A percentile compares a stretch with the other conserved stretches of the same genome.
These are phyloP conservation scores for Molorchus minor DNA, from an alignment of 2,888 invertebrate species.

Conservation along the genomic window DNA sequence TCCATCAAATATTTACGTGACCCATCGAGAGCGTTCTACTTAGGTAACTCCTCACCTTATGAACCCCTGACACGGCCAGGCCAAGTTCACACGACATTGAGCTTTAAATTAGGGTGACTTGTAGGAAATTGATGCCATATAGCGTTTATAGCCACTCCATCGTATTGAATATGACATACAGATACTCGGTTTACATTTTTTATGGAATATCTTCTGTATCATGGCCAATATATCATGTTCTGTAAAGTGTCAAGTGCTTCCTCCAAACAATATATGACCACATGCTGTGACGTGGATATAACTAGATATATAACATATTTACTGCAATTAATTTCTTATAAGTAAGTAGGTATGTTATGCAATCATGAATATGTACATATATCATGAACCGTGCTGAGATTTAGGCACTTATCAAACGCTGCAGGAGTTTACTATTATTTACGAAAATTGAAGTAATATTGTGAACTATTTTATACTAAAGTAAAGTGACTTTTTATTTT, in stretches of 20 bases:
- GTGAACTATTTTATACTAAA: too few species aligned
- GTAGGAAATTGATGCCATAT: constrained; percentile 21
- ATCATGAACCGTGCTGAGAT: too few species aligned
- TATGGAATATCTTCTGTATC: constrained; percentile 8
- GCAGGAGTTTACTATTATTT: too few species aligned
- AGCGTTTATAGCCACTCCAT: constrained; percentile 21
- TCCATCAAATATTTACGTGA: constrained; percentile 52
- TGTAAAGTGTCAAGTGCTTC: constrained; percentile 13
- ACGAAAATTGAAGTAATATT: too few species aligned
- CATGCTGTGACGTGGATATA: too few species aligned
- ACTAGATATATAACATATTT: too few species aligned
- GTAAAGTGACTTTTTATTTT: too few species aligned
- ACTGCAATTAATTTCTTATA: too few species aligned
- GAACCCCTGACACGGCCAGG: constrained; percentile 24
- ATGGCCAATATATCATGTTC: constrained; percentile 6
- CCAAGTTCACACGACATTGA: constrained; percentile 33
- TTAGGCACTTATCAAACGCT: too few species aligned
- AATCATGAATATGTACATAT: too few species aligned
- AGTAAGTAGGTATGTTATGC: too few species aligned
- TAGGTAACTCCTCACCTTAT: constrained; percentile 33
- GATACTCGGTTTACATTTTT: constrained; percentile 11
- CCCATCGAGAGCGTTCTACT: constrained; percentile 43
- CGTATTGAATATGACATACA: constrained; percentile 17
- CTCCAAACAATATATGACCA: too few species aligned
- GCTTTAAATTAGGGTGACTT: constrained; percentile 18